These are phyloP conservation scores for Lathronympha strigana DNA, from an alignment of 2,888 invertebrate genomes.

Conservation along the genomic window DNA sequence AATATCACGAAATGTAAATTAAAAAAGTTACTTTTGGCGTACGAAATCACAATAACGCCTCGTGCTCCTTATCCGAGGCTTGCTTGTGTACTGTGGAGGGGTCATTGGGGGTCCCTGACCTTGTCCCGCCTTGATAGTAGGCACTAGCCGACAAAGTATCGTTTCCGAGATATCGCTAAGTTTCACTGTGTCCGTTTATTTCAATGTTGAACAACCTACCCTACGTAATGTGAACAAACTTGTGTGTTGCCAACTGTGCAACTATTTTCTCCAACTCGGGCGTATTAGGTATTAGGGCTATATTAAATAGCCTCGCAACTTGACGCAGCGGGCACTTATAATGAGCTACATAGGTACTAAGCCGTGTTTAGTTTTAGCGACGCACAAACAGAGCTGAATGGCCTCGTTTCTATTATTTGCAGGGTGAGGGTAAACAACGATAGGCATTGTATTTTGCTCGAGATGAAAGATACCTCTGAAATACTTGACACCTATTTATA, in stretches of 20 bases:
- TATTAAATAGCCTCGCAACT: conserved; percentile 60
- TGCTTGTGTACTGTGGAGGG: too few relatives aligned
- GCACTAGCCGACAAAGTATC: too few relatives aligned
- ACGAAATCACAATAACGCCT: too few relatives aligned
- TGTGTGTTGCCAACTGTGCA: conserved; percentile 52
- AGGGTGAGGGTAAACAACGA: conserved; percentile 36
- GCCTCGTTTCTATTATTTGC: conserved; percentile 43
- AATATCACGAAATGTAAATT: too few relatives aligned
- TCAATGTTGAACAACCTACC: too few relatives aligned
- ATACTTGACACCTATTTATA: conserved; percentile 54
- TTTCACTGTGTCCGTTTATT: too few relatives aligned
- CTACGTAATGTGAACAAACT: conserved; percentile 48
- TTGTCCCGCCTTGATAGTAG: too few relatives aligned
- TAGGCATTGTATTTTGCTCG: conserved; percentile 43
- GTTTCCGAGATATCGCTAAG: too few relatives aligned
- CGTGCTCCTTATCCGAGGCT: too few relatives aligned
- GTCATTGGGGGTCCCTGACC: too few relatives aligned
- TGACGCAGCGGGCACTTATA: conserved; percentile 34
- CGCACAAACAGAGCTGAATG: conserved; percentile 51
- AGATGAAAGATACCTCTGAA: conserved; percentile 44
- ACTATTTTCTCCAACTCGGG: conserved; percentile 52
- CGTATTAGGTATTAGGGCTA: conserved; percentile 51
- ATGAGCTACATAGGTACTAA: conserved; percentile 19
- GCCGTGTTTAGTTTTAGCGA: conserved; percentile 48
- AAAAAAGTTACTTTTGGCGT: too few relatives aligned